Conservation (phyloP, 2,113 vertebrate genomes). For the Tetraodon nigroviridis region DNA sequence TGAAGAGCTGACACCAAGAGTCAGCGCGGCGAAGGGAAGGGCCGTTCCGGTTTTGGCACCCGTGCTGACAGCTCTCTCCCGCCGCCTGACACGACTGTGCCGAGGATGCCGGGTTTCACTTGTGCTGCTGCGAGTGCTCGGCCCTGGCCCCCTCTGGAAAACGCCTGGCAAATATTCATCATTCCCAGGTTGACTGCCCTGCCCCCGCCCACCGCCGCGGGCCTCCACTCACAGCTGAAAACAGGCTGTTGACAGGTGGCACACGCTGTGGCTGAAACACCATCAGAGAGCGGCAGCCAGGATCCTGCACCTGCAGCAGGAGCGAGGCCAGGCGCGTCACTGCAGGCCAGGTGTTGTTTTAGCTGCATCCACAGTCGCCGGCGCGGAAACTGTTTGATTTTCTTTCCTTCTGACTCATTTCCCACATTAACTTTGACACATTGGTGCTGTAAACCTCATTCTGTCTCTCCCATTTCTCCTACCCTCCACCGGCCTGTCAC, state of each 20-base stretch:
- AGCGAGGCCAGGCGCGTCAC: conserved; percentile 49
- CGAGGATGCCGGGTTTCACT: conserved; percentile 44
- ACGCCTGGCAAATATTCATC: conserved; percentile 30
- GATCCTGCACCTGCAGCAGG: conserved; percentile 43
- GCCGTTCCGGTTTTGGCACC: conserved; percentile 38
- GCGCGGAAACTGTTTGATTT: conserved; percentile 26
- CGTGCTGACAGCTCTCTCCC: conserved; percentile 57
- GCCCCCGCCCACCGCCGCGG: background rate
- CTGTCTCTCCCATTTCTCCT: conserved; percentile 49
- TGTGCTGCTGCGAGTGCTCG: conserved; percentile 19
- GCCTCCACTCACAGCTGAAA: conserved; percentile 23
- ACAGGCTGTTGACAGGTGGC: conserved; percentile 52
- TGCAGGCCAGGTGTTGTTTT: conserved; percentile 38
- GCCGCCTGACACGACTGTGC: conserved; percentile 53
- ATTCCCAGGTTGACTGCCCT: conserved; percentile 7
- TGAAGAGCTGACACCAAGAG: conserved; percentile 63
- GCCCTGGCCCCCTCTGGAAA: conserved; percentile 46
- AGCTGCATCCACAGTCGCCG: conserved; percentile 34
- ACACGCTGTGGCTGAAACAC: conserved; percentile 37
- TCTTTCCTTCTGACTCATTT: conserved; percentile 24
- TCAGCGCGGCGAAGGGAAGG: conserved; percentile 51
- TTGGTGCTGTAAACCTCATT: conserved; percentile 50
- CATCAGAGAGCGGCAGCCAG: conserved; percentile 33
- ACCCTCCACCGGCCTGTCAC: conserved; percentile 39
- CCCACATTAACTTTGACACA: conserved; percentile 52